phyloP scores from a whole-genome alignment of 2,797 vertebrate genomes.

The Chanos chanos region DNA sequence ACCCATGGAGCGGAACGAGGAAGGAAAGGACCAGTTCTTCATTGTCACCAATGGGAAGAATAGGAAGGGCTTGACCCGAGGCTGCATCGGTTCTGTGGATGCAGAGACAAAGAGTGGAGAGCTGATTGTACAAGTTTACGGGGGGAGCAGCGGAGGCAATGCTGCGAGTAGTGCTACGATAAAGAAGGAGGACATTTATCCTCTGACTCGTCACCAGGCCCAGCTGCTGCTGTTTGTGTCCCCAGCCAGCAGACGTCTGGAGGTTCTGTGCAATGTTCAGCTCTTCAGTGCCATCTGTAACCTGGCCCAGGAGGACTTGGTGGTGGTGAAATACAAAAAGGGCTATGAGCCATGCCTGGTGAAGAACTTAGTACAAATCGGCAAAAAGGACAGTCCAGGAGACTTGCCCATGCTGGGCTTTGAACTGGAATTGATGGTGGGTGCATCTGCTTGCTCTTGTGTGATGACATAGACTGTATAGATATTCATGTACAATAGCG shows the following conservation, averaged over 20 bases:
- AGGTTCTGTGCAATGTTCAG: conserved; percentile 69
- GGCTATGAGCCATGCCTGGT: conserved; percentile 64
- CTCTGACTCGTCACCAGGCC: conserved; percentile 70
- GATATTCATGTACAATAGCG: too few relatives aligned
- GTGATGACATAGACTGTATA: not conserved
- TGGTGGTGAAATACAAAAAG: conserved; percentile 66
- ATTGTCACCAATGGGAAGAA: conserved; percentile 64
- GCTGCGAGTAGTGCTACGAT: conserved; percentile 59
- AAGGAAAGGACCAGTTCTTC: conserved; percentile 59
- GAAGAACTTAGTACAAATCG: conserved; percentile 70
- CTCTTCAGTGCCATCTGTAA: conserved; percentile 72
- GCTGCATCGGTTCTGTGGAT: conserved; percentile 62
- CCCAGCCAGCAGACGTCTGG: conserved; percentile 55
- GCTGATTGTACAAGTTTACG: conserved; percentile 56
- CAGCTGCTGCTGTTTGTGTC: conserved; percentile 71
- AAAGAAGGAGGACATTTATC: conserved; percentile 59
- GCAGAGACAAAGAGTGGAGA: conserved; percentile 54
- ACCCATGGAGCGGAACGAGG: conserved; percentile 58
- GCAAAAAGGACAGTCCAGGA: conserved; percentile 61
- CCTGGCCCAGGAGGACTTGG: conserved; percentile 68
- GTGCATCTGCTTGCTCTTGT: conserved; percentile 15
- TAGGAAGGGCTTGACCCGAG: conserved; percentile 63
- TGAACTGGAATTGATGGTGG: conserved; percentile 72
- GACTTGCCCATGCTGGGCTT: conserved; percentile 72
- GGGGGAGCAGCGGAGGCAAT: conserved; percentile 37